Evolutionary conservation across 1,140 invertebrate genomes (phyloP).

Genomic region (Drosophila lacertosa): DNA sequence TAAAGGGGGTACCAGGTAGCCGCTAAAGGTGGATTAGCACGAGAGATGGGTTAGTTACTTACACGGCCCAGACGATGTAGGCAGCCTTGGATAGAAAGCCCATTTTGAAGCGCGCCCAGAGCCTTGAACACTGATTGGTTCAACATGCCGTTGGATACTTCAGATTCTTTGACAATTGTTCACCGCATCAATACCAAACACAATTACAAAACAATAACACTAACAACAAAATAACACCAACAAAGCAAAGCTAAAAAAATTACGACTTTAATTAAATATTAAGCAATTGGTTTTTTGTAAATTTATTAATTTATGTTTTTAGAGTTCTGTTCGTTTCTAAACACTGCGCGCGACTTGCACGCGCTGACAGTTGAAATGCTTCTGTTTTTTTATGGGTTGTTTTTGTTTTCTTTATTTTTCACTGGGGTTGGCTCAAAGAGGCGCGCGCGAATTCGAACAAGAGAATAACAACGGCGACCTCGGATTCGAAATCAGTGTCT

Average conservation of each 20-base stretch:
- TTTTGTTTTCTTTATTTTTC: constrained; percentile 5
- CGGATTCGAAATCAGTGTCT: constrained; percentile 4
- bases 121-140: constrained; percentile 48
- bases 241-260: constrained; percentile 8
- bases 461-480: constrained; percentile 9
- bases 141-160: constrained; percentile 54
- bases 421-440: constrained; percentile 28
- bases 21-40: no score
- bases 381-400: constrained; percentile 34
- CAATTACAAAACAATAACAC: constrained; percentile 4
- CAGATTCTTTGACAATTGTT: constrained; percentile 14
- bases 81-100: constrained; percentile 89
- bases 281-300: constrained; percentile 12
- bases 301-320: constrained; percentile 13
- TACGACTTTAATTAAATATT: no score
- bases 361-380: constrained; percentile 56
- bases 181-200: constrained; percentile 1
- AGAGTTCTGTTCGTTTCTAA: neutral
- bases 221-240: constrained; percentile 1
- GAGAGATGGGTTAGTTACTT: constrained; percentile 86
- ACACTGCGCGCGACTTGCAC: constrained; percentile 24
- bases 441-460: constrained; percentile 29
- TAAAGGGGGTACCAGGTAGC: no score
- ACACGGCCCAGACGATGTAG: constrained; percentile 90
- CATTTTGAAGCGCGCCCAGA: constrained; percentile 83